A percentile compares a stretch with the other conserved stretches of the same genome.
phyloP scores from a whole-genome alignment of 1,140 invertebrate genomes.

The Tetramorium alpestre region DNA sequence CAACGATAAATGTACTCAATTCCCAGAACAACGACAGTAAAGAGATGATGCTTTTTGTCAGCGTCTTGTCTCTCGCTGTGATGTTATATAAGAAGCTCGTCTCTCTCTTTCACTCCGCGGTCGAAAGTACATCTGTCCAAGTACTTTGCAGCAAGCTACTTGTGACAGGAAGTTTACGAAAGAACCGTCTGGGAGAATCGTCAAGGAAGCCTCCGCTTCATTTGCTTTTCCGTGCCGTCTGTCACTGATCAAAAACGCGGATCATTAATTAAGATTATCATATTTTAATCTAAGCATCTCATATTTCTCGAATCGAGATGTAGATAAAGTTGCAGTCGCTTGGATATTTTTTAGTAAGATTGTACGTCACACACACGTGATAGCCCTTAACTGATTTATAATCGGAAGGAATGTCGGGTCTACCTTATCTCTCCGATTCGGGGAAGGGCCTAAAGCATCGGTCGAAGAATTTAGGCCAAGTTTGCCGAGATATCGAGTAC shows the following conservation, averaged over 20 bases:
- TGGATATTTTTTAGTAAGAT: background rate
- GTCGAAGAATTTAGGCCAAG: conserved; percentile 46
- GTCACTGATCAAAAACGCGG: background rate
- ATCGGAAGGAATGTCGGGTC: conserved; percentile 23
- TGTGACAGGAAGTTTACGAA: conserved; percentile 24
- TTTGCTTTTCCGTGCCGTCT: background rate
- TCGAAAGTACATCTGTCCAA: conserved; percentile 17
- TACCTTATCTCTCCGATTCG: conserved; percentile 41
- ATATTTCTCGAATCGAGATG: background rate
- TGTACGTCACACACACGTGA: conserved; percentile 10
- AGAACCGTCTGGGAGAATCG: background rate
- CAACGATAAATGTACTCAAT: conserved; percentile 37
- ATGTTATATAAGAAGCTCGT: conserved; percentile 30
- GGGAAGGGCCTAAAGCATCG: background rate
- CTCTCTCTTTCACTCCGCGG: background rate
- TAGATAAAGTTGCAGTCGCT: background rate
- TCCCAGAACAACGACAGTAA: conserved; percentile 23
- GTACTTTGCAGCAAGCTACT: background rate
- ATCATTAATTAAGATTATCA: background rate
- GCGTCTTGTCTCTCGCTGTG: background rate
- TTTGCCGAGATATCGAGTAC: background rate
- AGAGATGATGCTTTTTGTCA: conserved; percentile 36
- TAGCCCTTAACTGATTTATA: conserved; percentile 61
- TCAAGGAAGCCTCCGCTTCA: background rate
- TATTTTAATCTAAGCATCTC: background rate